Conservation (phyloP, 2,113 vertebrate genomes). For the Tiliqua scincoides region DNA sequence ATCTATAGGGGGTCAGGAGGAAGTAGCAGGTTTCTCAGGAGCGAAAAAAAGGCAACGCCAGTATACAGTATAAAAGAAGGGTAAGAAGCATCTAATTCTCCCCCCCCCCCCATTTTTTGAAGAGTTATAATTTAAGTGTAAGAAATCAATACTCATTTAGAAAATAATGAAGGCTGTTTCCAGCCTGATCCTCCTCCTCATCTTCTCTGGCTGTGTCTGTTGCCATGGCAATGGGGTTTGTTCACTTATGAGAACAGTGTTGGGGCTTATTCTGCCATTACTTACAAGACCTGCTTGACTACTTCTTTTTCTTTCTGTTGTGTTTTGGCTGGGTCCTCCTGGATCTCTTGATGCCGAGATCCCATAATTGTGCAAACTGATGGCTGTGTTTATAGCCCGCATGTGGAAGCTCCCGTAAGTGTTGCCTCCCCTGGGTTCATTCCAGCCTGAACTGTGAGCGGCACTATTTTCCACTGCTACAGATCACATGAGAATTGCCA, state of each 20-base stretch:
- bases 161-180: constrained; percentile 4
- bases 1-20: constrained; percentile 31
- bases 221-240: background rate
- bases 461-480: background rate
- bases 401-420: too few relatives aligned
- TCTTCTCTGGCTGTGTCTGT: background rate
- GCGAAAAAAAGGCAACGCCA: constrained; percentile 20
- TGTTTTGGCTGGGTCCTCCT: background rate
- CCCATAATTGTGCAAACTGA: background rate
- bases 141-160: constrained; percentile 8
- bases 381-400: background rate
- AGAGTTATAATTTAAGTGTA: constrained; percentile 33
- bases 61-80: background rate
- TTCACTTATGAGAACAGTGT: background rate
- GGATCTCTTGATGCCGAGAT: background rate
- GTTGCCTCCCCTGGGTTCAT: too few relatives aligned
- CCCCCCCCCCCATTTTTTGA: background rate
- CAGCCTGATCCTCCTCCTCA: background rate
- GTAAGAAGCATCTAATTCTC: background rate
- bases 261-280: background rate
- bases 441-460: too few relatives aligned
- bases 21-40: constrained; percentile 35
- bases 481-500: background rate
- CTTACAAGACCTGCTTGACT: background rate
- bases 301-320: background rate